A percentile compares a stretch with the other conserved stretches of the same genome.
These are phyloP conservation scores for Pachyuromys duprasi DNA, from an alignment of 2,797 vertebrate species.

Conservation along the genomic window DNA sequence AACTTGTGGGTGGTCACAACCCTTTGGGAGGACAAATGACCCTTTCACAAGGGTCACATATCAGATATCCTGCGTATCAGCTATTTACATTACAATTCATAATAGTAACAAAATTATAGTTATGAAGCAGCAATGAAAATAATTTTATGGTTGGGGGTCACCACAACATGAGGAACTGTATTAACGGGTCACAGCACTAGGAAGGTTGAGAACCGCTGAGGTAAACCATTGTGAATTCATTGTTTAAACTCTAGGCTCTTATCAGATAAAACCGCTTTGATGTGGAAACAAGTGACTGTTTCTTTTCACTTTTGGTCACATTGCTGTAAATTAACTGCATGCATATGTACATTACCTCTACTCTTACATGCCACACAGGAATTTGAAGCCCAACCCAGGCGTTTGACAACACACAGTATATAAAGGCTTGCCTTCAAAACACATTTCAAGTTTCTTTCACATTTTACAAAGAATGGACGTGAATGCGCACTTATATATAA, in stretches of 20 bases:
- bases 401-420: not conserved
- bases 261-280: conserved; percentile 55
- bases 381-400: not conserved
- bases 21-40: not conserved
- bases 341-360: not conserved
- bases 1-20: not conserved
- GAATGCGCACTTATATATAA: conserved; percentile 10
- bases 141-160: not conserved
- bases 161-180: not conserved
- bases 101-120: not conserved
- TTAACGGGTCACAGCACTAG: not conserved
- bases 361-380: not conserved
- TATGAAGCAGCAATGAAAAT: not conserved
- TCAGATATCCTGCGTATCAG: not conserved
- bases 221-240: conserved; percentile 58
- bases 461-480: not conserved
- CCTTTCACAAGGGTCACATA: not conserved
- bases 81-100: not conserved
- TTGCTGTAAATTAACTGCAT: not conserved
- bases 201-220: not conserved
- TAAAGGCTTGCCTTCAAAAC: conserved; percentile 34
- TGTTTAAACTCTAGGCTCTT: conserved; percentile 47
- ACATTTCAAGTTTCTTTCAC: conserved; percentile 12
- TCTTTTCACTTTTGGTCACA: conserved; percentile 11
- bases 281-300: not conserved